phyloP scores from a whole-genome alignment of 1,140 invertebrate genomes.

The Marisa cornuarietis region DNA sequence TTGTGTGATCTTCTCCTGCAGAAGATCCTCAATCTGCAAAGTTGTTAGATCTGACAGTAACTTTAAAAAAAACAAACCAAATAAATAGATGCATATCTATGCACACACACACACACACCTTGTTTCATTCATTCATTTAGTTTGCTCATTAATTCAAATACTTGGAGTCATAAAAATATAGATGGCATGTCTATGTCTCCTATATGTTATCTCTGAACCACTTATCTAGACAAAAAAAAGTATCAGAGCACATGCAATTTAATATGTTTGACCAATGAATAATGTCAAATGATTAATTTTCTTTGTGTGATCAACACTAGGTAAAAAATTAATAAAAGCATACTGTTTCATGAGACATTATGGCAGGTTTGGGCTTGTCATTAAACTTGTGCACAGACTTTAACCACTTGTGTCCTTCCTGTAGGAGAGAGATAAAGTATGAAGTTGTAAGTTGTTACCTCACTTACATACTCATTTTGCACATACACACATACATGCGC shows the following conservation, averaged over 20 bases:
- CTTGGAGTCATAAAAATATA: not conserved
- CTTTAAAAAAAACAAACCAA: not conserved
- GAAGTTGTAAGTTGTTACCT: not conserved
- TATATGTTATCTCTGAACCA: too few species aligned
- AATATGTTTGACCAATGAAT: too few species aligned
- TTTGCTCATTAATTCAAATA: not conserved
- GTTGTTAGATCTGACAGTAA: not conserved
- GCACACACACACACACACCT: not conserved
- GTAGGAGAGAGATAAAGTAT: not conserved
- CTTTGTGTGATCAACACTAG: too few species aligned
- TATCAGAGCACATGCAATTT: too few species aligned
- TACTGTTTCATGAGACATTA: slow-evolving; percentile 63
- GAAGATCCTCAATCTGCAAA: slow-evolving; percentile 57
- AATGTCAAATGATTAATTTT: too few species aligned
- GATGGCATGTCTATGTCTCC: too few species aligned
- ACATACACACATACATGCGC: not conserved
- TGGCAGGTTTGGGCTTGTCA: slow-evolving; percentile 55
- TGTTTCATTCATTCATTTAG: not conserved
- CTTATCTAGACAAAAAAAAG: too few species aligned
- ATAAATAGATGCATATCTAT: too few species aligned
- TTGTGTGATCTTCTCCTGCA: slow-evolving; percentile 59
- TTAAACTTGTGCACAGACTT: slow-evolving; percentile 59
- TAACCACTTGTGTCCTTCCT: slow-evolving; percentile 64
- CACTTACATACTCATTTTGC: not conserved
- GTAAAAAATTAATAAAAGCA: slow-evolving; percentile 26